These are phyloP conservation scores for Cyphomyrus plagiostoma DNA, from an alignment of 2,113 vertebrate species.

Conservation along the genomic window DNA sequence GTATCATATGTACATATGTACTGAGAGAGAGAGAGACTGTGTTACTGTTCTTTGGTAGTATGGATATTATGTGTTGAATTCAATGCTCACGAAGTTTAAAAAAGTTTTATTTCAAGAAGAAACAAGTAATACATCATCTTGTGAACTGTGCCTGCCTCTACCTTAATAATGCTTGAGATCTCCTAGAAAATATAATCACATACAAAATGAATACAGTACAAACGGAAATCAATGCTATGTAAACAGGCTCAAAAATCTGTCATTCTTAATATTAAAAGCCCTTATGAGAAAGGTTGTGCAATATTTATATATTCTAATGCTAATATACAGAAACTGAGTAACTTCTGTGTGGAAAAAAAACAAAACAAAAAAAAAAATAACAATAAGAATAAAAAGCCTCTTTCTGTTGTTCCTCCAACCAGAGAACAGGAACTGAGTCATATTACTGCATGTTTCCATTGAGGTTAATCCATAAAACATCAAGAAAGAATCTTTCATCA, in stretches of 20 bases:
- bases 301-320: conserved; percentile 7
- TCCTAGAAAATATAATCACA: neutral
- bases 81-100: neutral
- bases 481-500: neutral
- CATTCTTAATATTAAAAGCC: neutral
- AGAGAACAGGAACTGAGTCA: neutral
- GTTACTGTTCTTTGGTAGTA: neutral
- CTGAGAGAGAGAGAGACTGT: no score
- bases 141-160: neutral
- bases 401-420: neutral
- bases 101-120: conserved; percentile 6
- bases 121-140: neutral
- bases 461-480: neutral
- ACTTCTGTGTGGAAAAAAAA: neutral
- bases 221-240: neutral
- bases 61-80: neutral
- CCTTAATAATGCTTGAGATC: neutral
- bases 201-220: conserved; percentile 8
- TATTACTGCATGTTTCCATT: neutral
- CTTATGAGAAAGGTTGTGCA: conserved; percentile 5
- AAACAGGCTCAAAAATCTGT: neutral
- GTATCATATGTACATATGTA: neutral
- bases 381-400: neutral
- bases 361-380: neutral
- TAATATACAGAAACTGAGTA: neutral